Evolutionary conservation across 1,140 invertebrate genomes (phyloP).

Genomic region (Drosophila lacteicornis): DNA sequence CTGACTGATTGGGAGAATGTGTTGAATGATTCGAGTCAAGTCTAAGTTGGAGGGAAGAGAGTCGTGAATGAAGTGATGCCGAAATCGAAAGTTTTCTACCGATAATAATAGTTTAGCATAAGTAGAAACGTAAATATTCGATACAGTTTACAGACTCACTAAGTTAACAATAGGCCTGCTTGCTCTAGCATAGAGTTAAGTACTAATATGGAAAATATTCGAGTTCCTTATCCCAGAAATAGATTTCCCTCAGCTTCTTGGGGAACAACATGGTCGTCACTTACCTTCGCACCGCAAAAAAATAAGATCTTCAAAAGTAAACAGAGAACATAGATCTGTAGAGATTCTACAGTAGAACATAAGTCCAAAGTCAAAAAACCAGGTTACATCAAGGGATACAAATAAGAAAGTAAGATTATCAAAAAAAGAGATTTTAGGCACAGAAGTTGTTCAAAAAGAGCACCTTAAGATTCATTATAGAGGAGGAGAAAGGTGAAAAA

Average conservation of each 20-base stretch:
- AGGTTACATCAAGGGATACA: constrained; percentile 12
- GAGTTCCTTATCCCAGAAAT: constrained; percentile 1
- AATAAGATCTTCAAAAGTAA: constrained; percentile 27
- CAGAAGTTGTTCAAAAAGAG: constrained; percentile 7
- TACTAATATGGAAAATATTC: constrained; percentile 25
- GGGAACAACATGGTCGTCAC: constrained; percentile 22
- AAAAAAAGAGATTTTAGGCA: constrained; percentile 18
- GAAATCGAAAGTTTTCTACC: constrained; percentile 39
- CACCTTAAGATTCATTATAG: constrained; percentile 18
- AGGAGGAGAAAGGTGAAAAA: constrained; percentile 23
- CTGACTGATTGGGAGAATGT: constrained; percentile 38
- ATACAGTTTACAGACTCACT: constrained; percentile 54
- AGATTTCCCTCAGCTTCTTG: neutral
- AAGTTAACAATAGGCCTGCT: constrained; percentile 61
- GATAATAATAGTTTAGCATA: constrained; percentile 50
- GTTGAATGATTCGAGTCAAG: constrained; percentile 25
- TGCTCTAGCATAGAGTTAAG: constrained; percentile 55
- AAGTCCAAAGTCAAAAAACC: constrained; percentile 15
- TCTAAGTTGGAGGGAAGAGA: constrained; percentile 12
- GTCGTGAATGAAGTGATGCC: constrained; percentile 41
- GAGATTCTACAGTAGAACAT: constrained; percentile 20
- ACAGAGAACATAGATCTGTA: constrained; percentile 25
- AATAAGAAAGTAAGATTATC: neutral
- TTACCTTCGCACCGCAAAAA: constrained; percentile 51
- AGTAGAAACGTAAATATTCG: constrained; percentile 41